Base-by-base conservation (phyloP, 2,888 invertebrate species). In the Thymelicus lineola region DNA sequence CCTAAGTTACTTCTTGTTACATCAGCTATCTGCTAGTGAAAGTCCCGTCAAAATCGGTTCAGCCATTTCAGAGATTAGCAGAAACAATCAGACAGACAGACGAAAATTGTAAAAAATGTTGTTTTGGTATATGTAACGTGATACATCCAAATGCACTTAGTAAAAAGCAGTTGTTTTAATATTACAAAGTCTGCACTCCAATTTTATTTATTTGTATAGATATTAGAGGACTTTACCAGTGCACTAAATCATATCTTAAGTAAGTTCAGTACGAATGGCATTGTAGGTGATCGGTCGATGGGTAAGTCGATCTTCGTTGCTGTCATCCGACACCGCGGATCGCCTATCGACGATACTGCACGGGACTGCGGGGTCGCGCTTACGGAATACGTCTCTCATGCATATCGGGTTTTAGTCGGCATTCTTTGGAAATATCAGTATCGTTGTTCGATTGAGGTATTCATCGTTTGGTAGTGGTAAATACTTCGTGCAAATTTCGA, bases 321-420 rank as follows among this genome's bases (percentile, higher is more conserved):
- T 17, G 48, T 82, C 83, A 89, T 80, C 80, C 79, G 84, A 90
- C 82, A 86, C 86, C 79, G 60, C 80, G 80, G 87, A 87, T 90
- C 88, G 80, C 74, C 82, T 88, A 85, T 84, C 74, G 86, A 86
- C 89, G 89, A 91, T 91, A 91, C 89, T 78, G 88, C 88, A 89
- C 91, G 74, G 74, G 82, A 83, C 90, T 89, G 90, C 90, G 89
- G 80, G 81, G 81, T 82, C 77, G 77, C 79, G 80, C 86, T 88
- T 89, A 89, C 91, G 87, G 91, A 88, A 90, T 86, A 86, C 83
- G 74, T 85, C 82, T 88, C 89, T 90, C 89, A 89, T 86, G 89
- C 89, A 81, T 92, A 87, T 90, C 91, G 77, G 79, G 84, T 88
- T 85, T 76, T 74, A 77, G 74, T 74, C 74, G 73, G 76, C 81